Base-by-base conservation (phyloP, 2,113 vertebrate species). In the Otis tarda region DNA sequence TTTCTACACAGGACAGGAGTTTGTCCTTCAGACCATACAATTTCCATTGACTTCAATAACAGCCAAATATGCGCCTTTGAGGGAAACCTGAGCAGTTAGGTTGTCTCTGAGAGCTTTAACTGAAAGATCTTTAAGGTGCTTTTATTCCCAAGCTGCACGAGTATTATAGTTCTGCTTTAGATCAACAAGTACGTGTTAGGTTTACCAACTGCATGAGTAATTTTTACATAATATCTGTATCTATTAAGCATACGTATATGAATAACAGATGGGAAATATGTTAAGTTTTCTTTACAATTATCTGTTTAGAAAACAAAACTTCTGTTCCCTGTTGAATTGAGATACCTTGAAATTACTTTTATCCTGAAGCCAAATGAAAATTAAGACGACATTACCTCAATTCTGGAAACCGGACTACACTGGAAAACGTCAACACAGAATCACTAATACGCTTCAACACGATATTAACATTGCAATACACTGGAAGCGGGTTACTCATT, bases 231-330 rank as follows among this genome's bases (percentile, higher is more conserved):
- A 4, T 30, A 71, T 28, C 43, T 41, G 2, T 8, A 70, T 27
- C 33, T 59, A 22, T 43, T 14, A 41, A 23, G 5, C 47, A 5
- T 21, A 43, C 0, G 5, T 16, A 33, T 20, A 74, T 0, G 2
- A 71, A 12, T 30, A 83, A 61, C 18, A 55, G 14, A 69, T 18
- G 20, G 33, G 14, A 69, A 59, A 87, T 5, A 45, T 2, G 0
- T 4, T 4, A 19, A 73, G 30, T 16, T 80, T 10, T 57, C 41
- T 55, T 73, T 30, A 68, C 23, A 61, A 47, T 31, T 27, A 43
- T 7, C 43, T 68, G 11, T 28, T 69, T 53, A 57, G 56, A 75
- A 86, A 75, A 33, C 2, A n/a, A 1, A 1, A 63, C 17, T 52
- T 83, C 27, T 80, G 23, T 49, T 87, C 30, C 27, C 49, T 0